Base-by-base conservation (phyloP, 2,888 invertebrate genomes). In the Drosophila mettleri region DNA sequence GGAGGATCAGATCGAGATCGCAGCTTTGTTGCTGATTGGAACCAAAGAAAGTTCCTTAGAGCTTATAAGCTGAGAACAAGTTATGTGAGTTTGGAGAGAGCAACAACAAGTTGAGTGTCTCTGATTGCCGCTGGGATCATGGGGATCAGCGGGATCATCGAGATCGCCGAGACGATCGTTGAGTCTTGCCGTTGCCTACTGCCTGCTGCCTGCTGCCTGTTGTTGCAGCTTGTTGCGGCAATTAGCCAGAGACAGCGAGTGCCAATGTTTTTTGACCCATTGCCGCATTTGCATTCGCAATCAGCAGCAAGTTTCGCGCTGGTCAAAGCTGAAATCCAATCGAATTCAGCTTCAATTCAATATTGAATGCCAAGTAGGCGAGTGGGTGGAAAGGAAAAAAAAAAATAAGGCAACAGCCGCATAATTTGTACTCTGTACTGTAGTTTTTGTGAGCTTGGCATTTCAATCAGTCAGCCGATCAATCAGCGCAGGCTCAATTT, bases 211-310 rank as follows among this genome's bases (percentile, higher is more conserved):
- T 33, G 16, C 14, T 34, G 34, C 16, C 14, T 41, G 20, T 8
- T 20, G 43, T 46, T 33, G 43, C 5, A 27, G 64, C 78, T 83
- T 86, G 86, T 82, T 73, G 78, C 58, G 46, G 84, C 84, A 84
- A 84, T 84, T 84, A 84, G 84, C 65, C 71, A 67, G 22, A 51
- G 52, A 72, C 78, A 74, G 51, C 53, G 73, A 67, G 79, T 81
- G 84, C 74, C 81, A 84, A 80, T 75, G 63, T 78, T 70, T 70
- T 70, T 75, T 86, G 84, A 84, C 86, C 84, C 63, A 71, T 72
- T 69, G 60, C 36, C 64, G 66, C 69, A 74, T 71, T 74, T 71
- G 73, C 74, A 74, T 74, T 58, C 49, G 80, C 80, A 80, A 83
- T 81, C 77, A 81, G 53, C 65, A 34, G 45, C 38, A 29, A 58